These are phyloP conservation scores for Pelobates fuscus DNA, from an alignment of 2,113 vertebrate genomes.

Conservation along the genomic window DNA sequence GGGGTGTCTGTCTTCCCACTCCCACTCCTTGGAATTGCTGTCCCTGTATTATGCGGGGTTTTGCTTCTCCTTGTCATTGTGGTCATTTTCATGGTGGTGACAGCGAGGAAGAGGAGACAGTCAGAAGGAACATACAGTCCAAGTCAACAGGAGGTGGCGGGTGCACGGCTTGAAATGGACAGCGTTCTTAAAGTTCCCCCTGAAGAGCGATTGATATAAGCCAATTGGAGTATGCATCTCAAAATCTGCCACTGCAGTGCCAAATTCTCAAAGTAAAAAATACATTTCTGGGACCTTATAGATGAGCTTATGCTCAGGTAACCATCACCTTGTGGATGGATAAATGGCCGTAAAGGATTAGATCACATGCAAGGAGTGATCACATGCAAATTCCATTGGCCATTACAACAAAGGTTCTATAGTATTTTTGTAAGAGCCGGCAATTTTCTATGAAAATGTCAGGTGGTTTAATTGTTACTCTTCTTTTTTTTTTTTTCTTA, in stretches of 20 bases:
- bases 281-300: not conserved
- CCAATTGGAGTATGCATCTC: not conserved
- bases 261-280: not conserved
- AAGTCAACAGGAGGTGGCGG: slow-evolving; percentile 93
- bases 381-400: too few species aligned
- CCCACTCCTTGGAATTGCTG: slow-evolving; percentile 85
- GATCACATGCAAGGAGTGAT: too few species aligned
- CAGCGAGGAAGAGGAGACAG: slow-evolving; percentile 89
- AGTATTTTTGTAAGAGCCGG: too few species aligned
- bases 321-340: not conserved
- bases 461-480: too few species aligned
- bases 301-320: not conserved
- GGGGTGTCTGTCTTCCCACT: slow-evolving; percentile 65
- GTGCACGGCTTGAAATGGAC: slow-evolving; percentile 95
- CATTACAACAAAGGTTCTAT: too few species aligned
- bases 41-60: slow-evolving; percentile 85
- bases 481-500: too few species aligned
- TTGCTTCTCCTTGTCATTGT: slow-evolving; percentile 80
- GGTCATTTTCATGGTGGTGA: slow-evolving; percentile 85
- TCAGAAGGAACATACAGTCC: slow-evolving; percentile 97
- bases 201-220: slow-evolving; percentile 88
- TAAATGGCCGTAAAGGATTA: too few species aligned
- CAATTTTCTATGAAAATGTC: too few species aligned
- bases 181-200: slow-evolving; percentile 96
- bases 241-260: not conserved